Conservation (phyloP, 1,140 invertebrate genomes). For the Diabrotica undecimpunctata region DNA sequence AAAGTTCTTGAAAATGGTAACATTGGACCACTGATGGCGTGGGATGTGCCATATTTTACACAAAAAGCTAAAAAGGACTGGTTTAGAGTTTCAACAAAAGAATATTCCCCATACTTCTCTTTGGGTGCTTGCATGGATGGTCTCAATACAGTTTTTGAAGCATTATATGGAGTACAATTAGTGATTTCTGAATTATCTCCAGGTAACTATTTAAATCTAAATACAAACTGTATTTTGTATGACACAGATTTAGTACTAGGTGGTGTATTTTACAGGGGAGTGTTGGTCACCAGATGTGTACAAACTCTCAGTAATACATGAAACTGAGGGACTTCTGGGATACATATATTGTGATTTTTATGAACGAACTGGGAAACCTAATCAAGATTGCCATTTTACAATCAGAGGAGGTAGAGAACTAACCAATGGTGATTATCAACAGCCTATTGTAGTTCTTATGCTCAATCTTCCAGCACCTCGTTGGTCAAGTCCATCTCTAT, state of each 20-base stretch:
- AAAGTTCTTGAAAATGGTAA: constrained; percentile 57
- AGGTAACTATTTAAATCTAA: constrained; percentile 13
- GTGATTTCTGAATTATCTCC: constrained; percentile 63
- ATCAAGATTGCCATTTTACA: constrained; percentile 98
- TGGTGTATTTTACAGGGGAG: constrained; percentile 18
- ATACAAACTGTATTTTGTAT: neutral
- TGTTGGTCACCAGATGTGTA: constrained; percentile 81
- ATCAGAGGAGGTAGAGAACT: constrained; percentile 87
- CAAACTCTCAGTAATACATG: constrained; percentile 81
- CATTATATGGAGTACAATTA: constrained; percentile 77
- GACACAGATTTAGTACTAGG: neutral
- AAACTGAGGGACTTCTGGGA: constrained; percentile 76
- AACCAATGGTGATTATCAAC: constrained; percentile 79
- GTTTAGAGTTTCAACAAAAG: constrained; percentile 62
- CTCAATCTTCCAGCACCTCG: constrained; percentile 75
- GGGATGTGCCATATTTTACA: constrained; percentile 83
- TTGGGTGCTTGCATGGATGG: constrained; percentile 95
- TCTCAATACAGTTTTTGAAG: constrained; percentile 77
- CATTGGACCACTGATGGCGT: constrained; percentile 59
- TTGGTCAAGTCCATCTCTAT: constrained; percentile 72
- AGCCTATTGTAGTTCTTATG: constrained; percentile 92
- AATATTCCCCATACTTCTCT: constrained; percentile 88
- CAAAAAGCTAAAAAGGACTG: constrained; percentile 67
- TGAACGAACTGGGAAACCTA: constrained; percentile 81
- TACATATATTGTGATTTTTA: constrained; percentile 98